Evolutionary conservation across 2,888 invertebrate genomes (phyloP).

Genomic region (Sarcophaga carnaria): DNA sequence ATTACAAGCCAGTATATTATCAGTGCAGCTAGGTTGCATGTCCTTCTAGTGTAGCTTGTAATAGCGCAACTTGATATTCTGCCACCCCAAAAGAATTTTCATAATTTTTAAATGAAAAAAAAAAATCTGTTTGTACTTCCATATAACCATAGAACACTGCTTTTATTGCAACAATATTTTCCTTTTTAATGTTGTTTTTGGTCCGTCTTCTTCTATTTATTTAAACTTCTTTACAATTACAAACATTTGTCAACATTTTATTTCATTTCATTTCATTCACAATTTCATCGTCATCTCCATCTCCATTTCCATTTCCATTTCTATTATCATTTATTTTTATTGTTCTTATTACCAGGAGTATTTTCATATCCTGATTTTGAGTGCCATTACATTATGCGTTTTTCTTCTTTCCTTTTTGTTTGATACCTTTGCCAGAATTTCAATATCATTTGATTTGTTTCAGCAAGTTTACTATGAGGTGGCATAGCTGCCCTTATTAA

Average conservation of each 20-base stretch:
- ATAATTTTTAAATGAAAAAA: conserved; percentile 44
- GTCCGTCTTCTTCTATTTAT: conserved; percentile 47
- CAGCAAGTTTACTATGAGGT: background rate
- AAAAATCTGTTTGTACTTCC: background rate
- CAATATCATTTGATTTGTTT: background rate
- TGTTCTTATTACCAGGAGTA: conserved; percentile 20
- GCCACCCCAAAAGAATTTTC: conserved; percentile 21
- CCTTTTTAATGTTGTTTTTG: background rate
- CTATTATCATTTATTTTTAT: conserved; percentile 35
- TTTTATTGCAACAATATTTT: conserved; percentile 16
- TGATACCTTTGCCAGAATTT: conserved; percentile 4
- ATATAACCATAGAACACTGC: background rate
- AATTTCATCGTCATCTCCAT: conserved; percentile 23
- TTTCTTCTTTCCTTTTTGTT: conserved; percentile 14
- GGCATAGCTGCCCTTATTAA: conserved; percentile 38
- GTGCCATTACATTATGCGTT: background rate
- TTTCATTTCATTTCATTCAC: conserved; percentile 43
- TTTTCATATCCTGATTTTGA: conserved; percentile 36
- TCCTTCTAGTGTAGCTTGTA: background rate
- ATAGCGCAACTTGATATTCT: conserved; percentile 1
- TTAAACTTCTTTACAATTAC: conserved; percentile 68
- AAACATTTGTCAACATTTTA: conserved; percentile 71
- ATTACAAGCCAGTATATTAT: too few relatives aligned
- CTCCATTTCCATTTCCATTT: background rate
- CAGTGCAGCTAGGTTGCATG: too few relatives aligned